A percentile compares a stretch with the other conserved stretches of the same genome.
Conservation (phyloP, 2,888 invertebrate species). For the Seira sanloemensis region DNA sequence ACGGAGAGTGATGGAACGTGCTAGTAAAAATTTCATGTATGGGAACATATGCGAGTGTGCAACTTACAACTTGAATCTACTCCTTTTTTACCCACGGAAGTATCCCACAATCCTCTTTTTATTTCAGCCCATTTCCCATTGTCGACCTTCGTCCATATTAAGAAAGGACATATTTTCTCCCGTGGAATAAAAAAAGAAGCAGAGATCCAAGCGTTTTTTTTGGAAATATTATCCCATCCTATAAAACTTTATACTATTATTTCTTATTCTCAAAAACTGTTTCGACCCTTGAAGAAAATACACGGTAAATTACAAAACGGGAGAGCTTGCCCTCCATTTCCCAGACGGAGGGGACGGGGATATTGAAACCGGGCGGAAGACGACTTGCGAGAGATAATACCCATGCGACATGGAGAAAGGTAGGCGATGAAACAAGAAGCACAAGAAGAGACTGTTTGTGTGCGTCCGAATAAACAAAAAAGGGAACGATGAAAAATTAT, state of each 20-base stretch:
- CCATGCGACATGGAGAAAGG: neutral
- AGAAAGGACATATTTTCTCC: neutral
- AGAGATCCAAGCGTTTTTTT: too few relatives aligned
- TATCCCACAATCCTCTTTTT: neutral
- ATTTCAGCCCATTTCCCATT: neutral
- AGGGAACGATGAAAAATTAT: neutral
- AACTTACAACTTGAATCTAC: too few relatives aligned
- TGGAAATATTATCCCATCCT: too few relatives aligned
- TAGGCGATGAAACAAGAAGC: neutral
- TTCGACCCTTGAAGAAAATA: neutral
- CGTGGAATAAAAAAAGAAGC: neutral
- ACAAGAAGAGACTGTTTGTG: neutral
- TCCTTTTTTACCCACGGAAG: too few relatives aligned
- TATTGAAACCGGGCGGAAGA: neutral
- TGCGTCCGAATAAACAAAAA: neutral
- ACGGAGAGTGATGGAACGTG: slow-evolving; percentile 8
- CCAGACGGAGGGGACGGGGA: neutral
- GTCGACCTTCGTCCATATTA: neutral
- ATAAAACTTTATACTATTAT: too few relatives aligned
- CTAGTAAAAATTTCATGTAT: neutral
- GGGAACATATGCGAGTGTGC: neutral
- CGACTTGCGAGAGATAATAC: too few relatives aligned
- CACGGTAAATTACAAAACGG: neutral
- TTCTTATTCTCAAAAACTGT: too few relatives aligned
- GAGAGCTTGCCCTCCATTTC: neutral